phyloP scores from a whole-genome alignment of 1,140 invertebrate species.

The Ips typographus region DNA sequence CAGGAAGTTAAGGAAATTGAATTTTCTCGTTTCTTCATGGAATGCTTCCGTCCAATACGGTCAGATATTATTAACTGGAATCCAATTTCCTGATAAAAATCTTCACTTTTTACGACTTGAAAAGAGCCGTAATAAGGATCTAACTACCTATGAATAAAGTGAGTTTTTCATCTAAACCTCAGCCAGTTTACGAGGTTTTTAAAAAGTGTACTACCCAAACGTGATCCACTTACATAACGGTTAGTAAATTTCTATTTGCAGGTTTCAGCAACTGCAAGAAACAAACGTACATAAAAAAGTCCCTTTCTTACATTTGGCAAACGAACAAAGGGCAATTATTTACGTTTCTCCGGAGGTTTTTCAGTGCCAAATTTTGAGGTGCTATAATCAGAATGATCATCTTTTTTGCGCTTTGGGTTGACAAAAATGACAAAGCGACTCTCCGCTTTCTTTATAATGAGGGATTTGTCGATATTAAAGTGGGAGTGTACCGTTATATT shows the following conservation, averaged over 20 bases:
- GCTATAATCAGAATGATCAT: slow-evolving; percentile 3
- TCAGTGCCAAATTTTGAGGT: slow-evolving; percentile 3
- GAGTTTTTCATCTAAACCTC: too few species aligned
- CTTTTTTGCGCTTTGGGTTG: background rate
- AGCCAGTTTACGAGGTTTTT: too few species aligned
- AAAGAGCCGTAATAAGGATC: background rate
- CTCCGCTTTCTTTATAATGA: slow-evolving; percentile 6
- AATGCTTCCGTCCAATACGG: background rate
- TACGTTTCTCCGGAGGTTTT: slow-evolving; percentile 4
- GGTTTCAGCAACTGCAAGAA: background rate
- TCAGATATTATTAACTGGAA: slow-evolving; percentile 7
- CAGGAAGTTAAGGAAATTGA: slow-evolving; percentile 12
- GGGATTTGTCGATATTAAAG: background rate
- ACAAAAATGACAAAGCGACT: slow-evolving; percentile 2
- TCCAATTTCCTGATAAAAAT: slow-evolving; percentile 1
- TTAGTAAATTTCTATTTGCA: too few species aligned
- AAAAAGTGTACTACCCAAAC: too few species aligned
- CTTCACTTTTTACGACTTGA: background rate
- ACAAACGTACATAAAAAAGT: background rate
- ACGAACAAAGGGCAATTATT: slow-evolving; percentile 5
- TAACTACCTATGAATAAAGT: too few species aligned
- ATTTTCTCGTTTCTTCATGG: background rate
- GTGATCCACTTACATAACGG: too few species aligned
- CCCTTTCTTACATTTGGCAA: background rate
- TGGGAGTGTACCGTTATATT: background rate